Base-by-base conservation (phyloP, 2,888 invertebrate genomes). In the Sacculina carcini region DNA sequence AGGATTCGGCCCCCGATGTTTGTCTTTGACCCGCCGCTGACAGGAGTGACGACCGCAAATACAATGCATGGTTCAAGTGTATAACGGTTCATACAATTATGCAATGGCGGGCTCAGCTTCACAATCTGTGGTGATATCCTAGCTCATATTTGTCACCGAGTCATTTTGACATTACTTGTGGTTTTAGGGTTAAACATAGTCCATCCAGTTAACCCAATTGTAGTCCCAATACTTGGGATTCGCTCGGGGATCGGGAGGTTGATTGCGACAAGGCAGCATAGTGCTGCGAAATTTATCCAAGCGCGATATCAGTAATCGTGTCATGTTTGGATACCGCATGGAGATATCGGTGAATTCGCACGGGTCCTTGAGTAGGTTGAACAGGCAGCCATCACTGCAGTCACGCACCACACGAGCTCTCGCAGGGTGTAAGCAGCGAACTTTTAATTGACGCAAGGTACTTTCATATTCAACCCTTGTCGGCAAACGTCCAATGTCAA, bases 341-440 rank as follows among this genome's bases (percentile, higher is more conserved):
- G 79, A 79, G 38, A 83, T 62, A 64, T 90, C 87, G 53, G 72
- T 70, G 52, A 67, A 69, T 66, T 92, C 92, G 62, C 92, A 92
- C 0, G 90, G 90, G 67, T 92, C 92, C 14, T 73, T 66, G 1
- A 67, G 66, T 9, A 90, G 70, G 62, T 92, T 76, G 65, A 79
- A 87, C 6, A 92, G 69, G 61, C 90, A 92, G 39, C 39, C 39
- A 14, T 3, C 39, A 6, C 10, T 14, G 39, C 39, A 40, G 39
- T 23, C 5, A n/a, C n/a, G n/a, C n/a, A n/a, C n/a, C n/a, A n/a
- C n/a, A n/a, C n/a, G n/a, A 12, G 23, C 23, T 4, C 2, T 23
- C 2, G 39, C 23, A 21, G 39, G 39, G 12, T 14, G 39, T 24
- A 1, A 14, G 19, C 39, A 40, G 2, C 24, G 2, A 5, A 40